These are phyloP conservation scores for Rhyzopertha dominica DNA, from an alignment of 1,140 invertebrate species.

Conservation along the genomic window DNA sequence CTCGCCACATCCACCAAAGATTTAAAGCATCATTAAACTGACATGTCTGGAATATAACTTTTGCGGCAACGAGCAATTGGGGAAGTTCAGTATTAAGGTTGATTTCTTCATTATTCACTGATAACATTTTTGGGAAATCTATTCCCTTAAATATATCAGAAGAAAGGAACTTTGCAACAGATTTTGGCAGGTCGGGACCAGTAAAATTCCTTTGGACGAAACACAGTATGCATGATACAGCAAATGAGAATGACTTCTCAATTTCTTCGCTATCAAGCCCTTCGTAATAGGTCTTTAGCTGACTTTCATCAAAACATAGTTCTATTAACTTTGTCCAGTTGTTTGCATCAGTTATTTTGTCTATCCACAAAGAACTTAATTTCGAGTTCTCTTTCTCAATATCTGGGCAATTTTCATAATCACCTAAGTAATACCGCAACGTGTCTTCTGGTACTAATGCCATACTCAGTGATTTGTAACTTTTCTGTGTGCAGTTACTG, in stretches of 20 bases:
- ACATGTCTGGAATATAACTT: constrained; percentile 56
- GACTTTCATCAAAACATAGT: constrained; percentile 1
- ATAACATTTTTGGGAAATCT: constrained; percentile 47
- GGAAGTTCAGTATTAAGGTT: constrained; percentile 59
- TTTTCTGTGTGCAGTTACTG: too few species aligned
- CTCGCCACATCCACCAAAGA: constrained; percentile 71
- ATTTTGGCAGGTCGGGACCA: constrained; percentile 54
- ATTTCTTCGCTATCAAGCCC: constrained; percentile 17
- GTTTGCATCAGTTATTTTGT: not conserved
- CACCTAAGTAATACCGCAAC: too few species aligned
- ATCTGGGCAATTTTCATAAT: too few species aligned
- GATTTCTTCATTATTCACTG: constrained; percentile 57
- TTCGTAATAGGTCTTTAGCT: not conserved
- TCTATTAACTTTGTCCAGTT: constrained; percentile 1
- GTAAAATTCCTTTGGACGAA: constrained; percentile 81
- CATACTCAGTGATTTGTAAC: too few species aligned
- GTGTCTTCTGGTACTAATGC: too few species aligned
- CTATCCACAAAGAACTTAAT: not conserved
- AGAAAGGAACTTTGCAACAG: constrained; percentile 47
- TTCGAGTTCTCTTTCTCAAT: too few species aligned
- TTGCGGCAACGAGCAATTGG: constrained; percentile 62
- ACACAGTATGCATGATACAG: constrained; percentile 57
- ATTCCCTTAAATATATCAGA: constrained; percentile 42
- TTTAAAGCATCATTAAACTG: constrained; percentile 30
- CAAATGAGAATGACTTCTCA: constrained; percentile 41